These are phyloP conservation scores for Okapia johnstoni DNA, from an alignment of 2,113 vertebrate genomes.

Conservation along the genomic window DNA sequence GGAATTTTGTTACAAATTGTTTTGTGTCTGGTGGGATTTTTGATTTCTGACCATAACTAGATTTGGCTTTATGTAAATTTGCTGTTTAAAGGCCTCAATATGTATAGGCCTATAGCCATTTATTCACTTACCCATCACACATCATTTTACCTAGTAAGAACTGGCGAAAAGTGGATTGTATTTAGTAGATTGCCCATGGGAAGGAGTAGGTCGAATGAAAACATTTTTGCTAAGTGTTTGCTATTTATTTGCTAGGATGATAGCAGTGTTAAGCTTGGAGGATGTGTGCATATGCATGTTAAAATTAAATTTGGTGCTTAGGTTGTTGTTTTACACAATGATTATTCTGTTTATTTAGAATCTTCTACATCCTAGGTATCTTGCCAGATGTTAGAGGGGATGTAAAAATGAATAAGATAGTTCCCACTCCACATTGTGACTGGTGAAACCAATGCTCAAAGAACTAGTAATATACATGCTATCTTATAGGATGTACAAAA, in stretches of 20 bases:
- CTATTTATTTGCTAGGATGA: slow-evolving; percentile 17
- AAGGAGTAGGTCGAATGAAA: background rate
- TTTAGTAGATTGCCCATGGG: background rate
- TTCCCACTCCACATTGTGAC: background rate
- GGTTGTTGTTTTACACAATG: slow-evolving; percentile 22
- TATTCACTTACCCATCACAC: background rate
- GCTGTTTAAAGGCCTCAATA: slow-evolving; percentile 9
- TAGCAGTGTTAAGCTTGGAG: background rate
- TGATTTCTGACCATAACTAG: slow-evolving; percentile 41
- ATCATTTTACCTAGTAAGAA: background rate
- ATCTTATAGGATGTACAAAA: background rate
- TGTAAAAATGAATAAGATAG: background rate
- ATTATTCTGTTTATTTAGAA: slow-evolving; percentile 14
- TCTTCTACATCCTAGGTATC: background rate
- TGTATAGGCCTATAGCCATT: background rate
- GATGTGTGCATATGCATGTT: background rate
- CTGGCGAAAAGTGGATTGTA: background rate
- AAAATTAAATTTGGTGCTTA: slow-evolving; percentile 47
- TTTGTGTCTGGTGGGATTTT: slow-evolving; percentile 59
- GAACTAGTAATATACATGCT: background rate
- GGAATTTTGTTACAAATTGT: slow-evolving; percentile 48
- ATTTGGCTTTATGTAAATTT: slow-evolving; percentile 47
- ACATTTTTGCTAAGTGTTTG: slow-evolving; percentile 20
- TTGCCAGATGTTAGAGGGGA: background rate
- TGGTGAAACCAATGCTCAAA: background rate